These are phyloP conservation scores for Onychostruthus taczanowskii DNA, from an alignment of 2,113 vertebrate species.

Conservation along the genomic window DNA sequence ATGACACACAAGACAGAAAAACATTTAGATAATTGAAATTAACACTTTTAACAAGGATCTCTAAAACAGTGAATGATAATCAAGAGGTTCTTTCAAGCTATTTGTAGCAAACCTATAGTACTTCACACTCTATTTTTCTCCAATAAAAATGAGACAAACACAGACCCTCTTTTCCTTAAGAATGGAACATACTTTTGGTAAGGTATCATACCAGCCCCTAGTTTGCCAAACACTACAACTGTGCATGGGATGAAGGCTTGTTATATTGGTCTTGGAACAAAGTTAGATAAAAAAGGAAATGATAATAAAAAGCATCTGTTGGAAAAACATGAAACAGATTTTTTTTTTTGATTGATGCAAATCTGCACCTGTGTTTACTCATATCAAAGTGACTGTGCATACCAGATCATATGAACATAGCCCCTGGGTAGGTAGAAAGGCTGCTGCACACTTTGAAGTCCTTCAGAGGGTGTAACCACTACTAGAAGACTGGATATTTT, in stretches of 20 bases:
- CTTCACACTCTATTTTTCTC: neutral
- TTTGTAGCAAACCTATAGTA: neutral
- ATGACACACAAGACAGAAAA: constrained; percentile 24
- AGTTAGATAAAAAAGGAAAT: neutral
- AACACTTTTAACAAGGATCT: constrained; percentile 22
- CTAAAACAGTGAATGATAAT: constrained; percentile 1
- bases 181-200: neutral
- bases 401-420: neutral
- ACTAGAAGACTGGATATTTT: neutral
- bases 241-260: neutral
- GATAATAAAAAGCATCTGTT: neutral
- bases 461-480: neutral
- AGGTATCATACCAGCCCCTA: neutral
- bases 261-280: neutral
- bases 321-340: neutral
- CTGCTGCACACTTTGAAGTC: neutral
- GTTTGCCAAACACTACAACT: neutral
- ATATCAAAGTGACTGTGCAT: neutral
- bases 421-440: neutral
- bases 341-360: neutral
- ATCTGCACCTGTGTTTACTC: constrained; percentile 11
- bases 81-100: neutral
- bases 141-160: neutral
- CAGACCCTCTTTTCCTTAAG: neutral
- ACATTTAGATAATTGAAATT: constrained; percentile 55